Conservation (phyloP, 2,888 invertebrate species). For the Nemapogon koenigi region DNA sequence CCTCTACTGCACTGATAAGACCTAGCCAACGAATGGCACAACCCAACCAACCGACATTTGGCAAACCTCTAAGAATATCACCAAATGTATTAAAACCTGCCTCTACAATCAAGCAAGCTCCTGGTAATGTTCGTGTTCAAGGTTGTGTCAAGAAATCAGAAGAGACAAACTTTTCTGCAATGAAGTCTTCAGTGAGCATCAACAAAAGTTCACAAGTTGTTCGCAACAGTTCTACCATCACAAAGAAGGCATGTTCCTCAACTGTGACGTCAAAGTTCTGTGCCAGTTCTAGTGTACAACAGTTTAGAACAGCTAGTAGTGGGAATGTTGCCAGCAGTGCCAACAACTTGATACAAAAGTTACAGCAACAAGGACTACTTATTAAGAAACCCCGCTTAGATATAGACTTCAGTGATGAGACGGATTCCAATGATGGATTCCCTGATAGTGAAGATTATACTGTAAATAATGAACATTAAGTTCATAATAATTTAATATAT, state of each 20-base stretch:
- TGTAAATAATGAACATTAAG: constrained; percentile 15
- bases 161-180: too few relatives aligned
- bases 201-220: too few relatives aligned
- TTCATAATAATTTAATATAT: constrained; percentile 6
- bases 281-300: too few relatives aligned
- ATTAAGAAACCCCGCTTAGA: constrained; percentile 48
- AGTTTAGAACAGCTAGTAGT: constrained; percentile 32
- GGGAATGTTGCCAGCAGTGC: constrained; percentile 25
- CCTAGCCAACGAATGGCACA: constrained; percentile 23
- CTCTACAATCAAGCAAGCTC: too few relatives aligned
- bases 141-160: constrained; percentile 51
- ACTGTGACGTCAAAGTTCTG: too few relatives aligned
- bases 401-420: constrained; percentile 24
- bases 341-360: constrained; percentile 31
- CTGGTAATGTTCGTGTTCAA: too few relatives aligned
- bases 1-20: neutral
- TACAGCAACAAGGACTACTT: constrained; percentile 49
- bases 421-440: constrained; percentile 21
- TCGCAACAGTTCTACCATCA: too few relatives aligned
- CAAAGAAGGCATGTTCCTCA: too few relatives aligned
- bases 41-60: constrained; percentile 22
- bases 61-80: constrained; percentile 36
- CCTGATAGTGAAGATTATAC: constrained; percentile 20
- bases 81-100: constrained; percentile 28
- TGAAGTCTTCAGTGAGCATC: too few relatives aligned